Conservation (phyloP, 2,797 vertebrate genomes). For the Myotis planiceps region DNA sequence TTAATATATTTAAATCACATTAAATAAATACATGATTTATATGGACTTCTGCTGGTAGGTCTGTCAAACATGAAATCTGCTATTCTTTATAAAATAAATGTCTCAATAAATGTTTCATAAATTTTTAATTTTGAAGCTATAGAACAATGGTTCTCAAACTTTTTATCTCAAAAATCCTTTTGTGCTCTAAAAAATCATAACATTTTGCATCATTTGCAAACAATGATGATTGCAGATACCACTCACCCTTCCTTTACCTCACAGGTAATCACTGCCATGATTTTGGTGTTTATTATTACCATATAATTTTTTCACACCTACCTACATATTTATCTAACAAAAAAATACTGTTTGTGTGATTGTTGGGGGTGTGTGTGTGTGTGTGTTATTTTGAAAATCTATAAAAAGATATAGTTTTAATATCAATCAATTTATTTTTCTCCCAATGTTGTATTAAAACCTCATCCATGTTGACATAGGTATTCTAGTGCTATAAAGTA, state of each 20-base stretch:
- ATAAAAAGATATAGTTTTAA: background rate
- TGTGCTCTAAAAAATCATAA: background rate
- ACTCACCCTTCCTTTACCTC: background rate
- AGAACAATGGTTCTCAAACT: background rate
- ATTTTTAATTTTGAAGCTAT: background rate
- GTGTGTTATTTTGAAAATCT: background rate
- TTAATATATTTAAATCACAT: slow-evolving; percentile 42
- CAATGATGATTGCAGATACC: background rate
- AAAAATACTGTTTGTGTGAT: background rate
- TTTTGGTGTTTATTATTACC: background rate
- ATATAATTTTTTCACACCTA: background rate
- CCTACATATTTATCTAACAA: background rate
- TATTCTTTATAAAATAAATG: background rate
- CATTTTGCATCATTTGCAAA: background rate
- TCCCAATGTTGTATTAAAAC: background rate
- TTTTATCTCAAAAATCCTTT: background rate
- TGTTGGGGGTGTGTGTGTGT: background rate
- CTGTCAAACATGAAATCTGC: background rate
- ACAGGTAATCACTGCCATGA: background rate
- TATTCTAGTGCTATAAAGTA: background rate
- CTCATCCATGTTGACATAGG: background rate
- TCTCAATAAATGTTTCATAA: background rate
- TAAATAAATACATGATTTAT: slow-evolving; percentile 70
- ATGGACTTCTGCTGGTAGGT: slow-evolving; percentile 76
- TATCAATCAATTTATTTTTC: background rate